Conservation (phyloP, 2,888 invertebrate species). For the Acleris sparsana region DNA sequence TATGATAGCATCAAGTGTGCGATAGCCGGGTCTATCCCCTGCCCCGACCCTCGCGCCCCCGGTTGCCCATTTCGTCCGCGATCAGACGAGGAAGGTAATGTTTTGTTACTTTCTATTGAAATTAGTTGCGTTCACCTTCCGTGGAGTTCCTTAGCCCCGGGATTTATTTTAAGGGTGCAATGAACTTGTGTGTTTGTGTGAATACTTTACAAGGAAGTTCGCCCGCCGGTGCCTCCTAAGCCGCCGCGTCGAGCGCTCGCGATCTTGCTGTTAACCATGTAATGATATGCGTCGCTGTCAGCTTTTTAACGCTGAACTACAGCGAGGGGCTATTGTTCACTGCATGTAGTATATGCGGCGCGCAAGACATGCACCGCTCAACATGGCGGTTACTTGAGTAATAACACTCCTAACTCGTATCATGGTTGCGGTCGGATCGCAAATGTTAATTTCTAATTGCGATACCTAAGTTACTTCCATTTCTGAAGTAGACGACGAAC, state of each 20-base stretch:
- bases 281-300: too few species aligned
- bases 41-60: slow-evolving; percentile 45
- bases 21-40: slow-evolving; percentile 69
- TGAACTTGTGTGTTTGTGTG: slow-evolving; percentile 42
- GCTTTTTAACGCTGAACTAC: neutral
- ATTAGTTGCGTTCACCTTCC: slow-evolving; percentile 52
- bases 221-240: neutral
- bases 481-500: too few species aligned
- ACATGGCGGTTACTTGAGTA: too few species aligned
- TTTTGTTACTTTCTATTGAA: slow-evolving; percentile 44
- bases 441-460: too few species aligned
- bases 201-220: slow-evolving; percentile 30
- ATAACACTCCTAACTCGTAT: too few species aligned
- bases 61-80: slow-evolving; percentile 41
- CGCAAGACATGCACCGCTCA: too few species aligned
- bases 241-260: too few species aligned
- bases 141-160: slow-evolving; percentile 50
- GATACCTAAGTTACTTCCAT: too few species aligned
- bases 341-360: too few species aligned
- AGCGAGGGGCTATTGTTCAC: too few species aligned
- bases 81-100: slow-evolving; percentile 43
- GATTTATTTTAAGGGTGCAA: slow-evolving; percentile 48
- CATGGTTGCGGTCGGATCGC: too few species aligned
- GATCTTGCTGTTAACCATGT: too few species aligned
- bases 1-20: slow-evolving; percentile 83